Evolutionary conservation across 2,797 vertebrate genomes (phyloP).

Genomic region (Coluber constrictor): DNA sequence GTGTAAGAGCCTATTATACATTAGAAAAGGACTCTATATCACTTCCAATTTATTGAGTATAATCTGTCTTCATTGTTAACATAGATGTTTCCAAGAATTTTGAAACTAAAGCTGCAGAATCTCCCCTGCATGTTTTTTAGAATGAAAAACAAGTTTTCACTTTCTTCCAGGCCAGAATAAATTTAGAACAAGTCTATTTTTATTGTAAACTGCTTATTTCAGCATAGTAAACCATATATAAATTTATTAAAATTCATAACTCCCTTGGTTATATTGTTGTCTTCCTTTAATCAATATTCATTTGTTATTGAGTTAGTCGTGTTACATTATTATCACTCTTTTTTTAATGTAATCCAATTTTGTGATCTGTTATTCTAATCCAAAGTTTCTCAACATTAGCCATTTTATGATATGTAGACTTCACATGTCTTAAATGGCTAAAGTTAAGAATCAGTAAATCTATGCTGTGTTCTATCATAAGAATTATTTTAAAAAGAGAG

Average conservation of each 20-base stretch:
- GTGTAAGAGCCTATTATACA: not conserved
- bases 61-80: not conserved
- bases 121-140: not conserved
- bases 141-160: not conserved
- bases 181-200: not conserved
- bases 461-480: not conserved
- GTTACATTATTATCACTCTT: not conserved
- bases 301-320: not conserved
- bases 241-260: not conserved
- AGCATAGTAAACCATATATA: not conserved
- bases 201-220: not conserved
- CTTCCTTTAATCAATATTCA: not conserved
- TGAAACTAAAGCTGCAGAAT: not conserved
- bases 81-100: not conserved
- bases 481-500: not conserved
- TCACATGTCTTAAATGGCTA: not conserved
- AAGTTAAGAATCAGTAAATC: not conserved
- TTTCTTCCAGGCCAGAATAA: not conserved
- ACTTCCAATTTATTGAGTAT: not conserved
- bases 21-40: not conserved
- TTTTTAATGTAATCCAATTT: not conserved
- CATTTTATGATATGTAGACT: not conserved
- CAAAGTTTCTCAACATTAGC: not conserved
- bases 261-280: not conserved
- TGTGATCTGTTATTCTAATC: not conserved